A percentile compares a stretch with the other conserved stretches of the same genome.
phyloP scores from a whole-genome alignment of 2,113 vertebrate genomes.

The Dunckerocampus dactyliophorus region DNA sequence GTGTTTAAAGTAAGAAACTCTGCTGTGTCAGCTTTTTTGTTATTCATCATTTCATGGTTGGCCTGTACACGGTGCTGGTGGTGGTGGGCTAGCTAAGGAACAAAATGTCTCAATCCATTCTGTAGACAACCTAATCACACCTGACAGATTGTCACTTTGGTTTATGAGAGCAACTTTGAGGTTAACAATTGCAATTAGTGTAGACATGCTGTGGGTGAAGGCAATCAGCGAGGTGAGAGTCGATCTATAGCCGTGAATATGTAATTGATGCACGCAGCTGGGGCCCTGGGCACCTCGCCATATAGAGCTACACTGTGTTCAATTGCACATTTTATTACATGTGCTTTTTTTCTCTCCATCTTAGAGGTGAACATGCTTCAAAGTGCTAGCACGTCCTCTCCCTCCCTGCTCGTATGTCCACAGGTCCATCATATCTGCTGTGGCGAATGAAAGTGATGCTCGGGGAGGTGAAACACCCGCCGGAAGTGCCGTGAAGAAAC shows the following conservation, averaged over 20 bases:
- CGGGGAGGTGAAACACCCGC: constrained; percentile 51
- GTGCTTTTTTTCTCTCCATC: not conserved
- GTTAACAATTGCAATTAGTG: constrained; percentile 65
- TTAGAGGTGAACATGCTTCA: not conserved
- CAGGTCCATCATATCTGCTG: constrained; percentile 55
- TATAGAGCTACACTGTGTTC: not conserved
- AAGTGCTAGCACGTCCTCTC: not conserved
- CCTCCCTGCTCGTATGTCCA: constrained; percentile 7
- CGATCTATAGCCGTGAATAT: constrained; percentile 49
- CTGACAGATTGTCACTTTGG: constrained; percentile 64
- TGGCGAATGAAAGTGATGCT: constrained; percentile 61
- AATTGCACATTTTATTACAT: constrained; percentile 25
- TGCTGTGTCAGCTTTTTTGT: constrained; percentile 38
- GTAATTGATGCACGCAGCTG: constrained; percentile 53
- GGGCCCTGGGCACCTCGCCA: constrained; percentile 5
- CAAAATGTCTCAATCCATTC: constrained; percentile 44
- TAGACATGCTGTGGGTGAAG: constrained; percentile 42
- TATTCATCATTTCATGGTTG: constrained; percentile 30
- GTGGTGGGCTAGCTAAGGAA: constrained; percentile 9
- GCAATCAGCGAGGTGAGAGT: constrained; percentile 47
- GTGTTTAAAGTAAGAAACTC: constrained; percentile 30
- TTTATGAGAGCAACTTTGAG: constrained; percentile 60
- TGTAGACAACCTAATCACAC: constrained; percentile 31
- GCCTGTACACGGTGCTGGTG: constrained; percentile 4
- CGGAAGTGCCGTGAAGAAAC: constrained; percentile 62